Base-by-base conservation (phyloP, 2,797 vertebrate species). In the Pogoniulus pusillus region DNA sequence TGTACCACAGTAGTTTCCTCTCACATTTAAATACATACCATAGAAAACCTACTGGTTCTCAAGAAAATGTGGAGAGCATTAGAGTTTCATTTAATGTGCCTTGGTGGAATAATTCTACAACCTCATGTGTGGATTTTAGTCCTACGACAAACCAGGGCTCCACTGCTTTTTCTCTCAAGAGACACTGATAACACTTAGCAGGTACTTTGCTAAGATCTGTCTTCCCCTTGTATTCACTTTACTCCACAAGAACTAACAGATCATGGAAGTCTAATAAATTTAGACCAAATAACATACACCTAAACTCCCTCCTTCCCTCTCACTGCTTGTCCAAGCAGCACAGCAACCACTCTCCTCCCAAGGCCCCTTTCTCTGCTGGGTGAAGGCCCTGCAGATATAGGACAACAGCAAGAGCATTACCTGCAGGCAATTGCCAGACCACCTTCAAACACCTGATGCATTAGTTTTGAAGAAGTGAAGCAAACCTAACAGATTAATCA, bases 211-310 rank as follows among this genome's bases (percentile, higher is more conserved):
- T 80, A 94, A 92, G 69, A 75, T 34, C 89, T 80, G 66, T n/a
- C 90, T 85, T 89, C 65, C 54, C 49, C 37, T 63, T 95, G 91
- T 71, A 49, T 58, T 78, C 80, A 91, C 72, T 95, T 66, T 68
- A 84, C 85, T 93, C 81, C 15, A 8, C 78, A 93, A 91, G 62
- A 92, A 95, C 95, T 89, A 94, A 93, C 91, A 78, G 60, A 90
- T 16, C 24, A 57, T 8, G 6, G 59, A 63, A 74, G 12, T 75
- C 39, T 66, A 55, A 49, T 10, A 69, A 69, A 35, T 27, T 34
- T 35, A 18, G 29, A 65, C 17, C 19, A 10, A 39, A 7, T 16
- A 69, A 51, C 10, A 12, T 7, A 71, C 62, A 9, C 39, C 37
- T 57, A 65, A 79, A 35, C 5, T 6, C 13, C 6, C 57, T 70